A percentile compares a stretch with the other conserved stretches of the same genome.
Evolutionary conservation across 2,113 vertebrate genomes (phyloP).

Genomic region (Seriola quinqueradiata): DNA sequence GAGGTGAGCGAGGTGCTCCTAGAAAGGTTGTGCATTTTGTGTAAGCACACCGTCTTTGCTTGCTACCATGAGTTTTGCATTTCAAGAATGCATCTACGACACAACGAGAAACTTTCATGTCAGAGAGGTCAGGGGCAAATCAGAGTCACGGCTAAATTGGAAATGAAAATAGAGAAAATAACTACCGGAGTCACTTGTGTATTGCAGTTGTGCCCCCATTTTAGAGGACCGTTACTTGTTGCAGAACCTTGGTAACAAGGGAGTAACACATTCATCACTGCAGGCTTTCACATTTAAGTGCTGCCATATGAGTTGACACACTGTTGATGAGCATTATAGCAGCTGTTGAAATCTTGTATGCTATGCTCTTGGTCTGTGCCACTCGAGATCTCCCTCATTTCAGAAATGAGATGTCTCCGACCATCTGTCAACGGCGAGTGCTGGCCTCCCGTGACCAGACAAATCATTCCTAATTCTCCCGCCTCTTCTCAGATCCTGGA

Average conservation of each 20-base stretch:
- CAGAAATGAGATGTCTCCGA: conserved; percentile 69
- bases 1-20: conserved; percentile 3
- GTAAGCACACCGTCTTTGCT: not conserved
- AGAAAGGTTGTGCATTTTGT: conserved; percentile 23
- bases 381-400: conserved; percentile 56
- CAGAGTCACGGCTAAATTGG: not conserved
- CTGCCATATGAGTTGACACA: conserved; percentile 38
- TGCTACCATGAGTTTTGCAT: not conserved
- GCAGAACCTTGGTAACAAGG: not conserved
- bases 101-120: conserved; percentile 12
- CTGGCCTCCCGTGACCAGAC: conserved; percentile 57
- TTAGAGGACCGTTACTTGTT: conserved; percentile 33
- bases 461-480: conserved; percentile 65
- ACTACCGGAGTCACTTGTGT: conserved; percentile 13
- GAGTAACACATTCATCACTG: conserved; percentile 23
- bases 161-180: conserved; percentile 36
- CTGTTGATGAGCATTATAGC: conserved; percentile 50
- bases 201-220: conserved; percentile 22
- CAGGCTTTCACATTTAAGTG: conserved; percentile 44
- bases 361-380: conserved; percentile 37
- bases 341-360: conserved; percentile 44
- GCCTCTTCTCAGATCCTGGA: conserved; percentile 54
- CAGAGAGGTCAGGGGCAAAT: conserved; percentile 28
- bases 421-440: conserved; percentile 68
- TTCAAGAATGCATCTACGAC: conserved; percentile 6